These are phyloP conservation scores for Drosophila nasuta DNA, from an alignment of 1,140 invertebrate species.

Conservation along the genomic window DNA sequence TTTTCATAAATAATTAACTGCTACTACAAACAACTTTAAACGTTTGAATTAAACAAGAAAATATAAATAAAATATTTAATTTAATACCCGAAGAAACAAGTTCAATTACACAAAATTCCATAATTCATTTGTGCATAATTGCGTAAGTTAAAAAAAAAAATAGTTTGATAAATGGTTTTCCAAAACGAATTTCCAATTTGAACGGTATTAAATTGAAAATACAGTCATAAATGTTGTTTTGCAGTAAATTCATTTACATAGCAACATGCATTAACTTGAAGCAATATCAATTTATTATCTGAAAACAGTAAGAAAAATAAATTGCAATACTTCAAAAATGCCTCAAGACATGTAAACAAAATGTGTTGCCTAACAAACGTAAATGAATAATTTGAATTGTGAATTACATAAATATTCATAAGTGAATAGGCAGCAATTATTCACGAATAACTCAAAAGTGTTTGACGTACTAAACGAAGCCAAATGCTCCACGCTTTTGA, in stretches of 20 bases:
- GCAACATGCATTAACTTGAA: neutral
- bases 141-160: too few relatives aligned
- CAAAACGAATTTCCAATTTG: neutral
- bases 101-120: too few relatives aligned
- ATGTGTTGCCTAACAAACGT: neutral
- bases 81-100: too few relatives aligned
- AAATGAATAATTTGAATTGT: neutral
- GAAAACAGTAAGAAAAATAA: neutral
- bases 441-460: conserved; percentile 3
- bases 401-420: conserved; percentile 13
- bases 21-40: too few relatives aligned
- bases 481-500: conserved; percentile 18
- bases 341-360: neutral
- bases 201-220: neutral
- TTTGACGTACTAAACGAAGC: conserved; percentile 20
- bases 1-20: too few relatives aligned
- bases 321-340: neutral
- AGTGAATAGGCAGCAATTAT: conserved; percentile 11
- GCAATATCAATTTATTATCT: conserved; percentile 3
- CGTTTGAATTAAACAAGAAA: too few relatives aligned
- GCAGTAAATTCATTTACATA: neutral
- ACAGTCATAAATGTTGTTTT: too few relatives aligned
- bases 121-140: too few relatives aligned
- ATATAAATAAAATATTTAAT: too few relatives aligned
- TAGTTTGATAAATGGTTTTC: neutral